Conservation (phyloP, 2,888 invertebrate species). For the Proisotoma minuta region DNA sequence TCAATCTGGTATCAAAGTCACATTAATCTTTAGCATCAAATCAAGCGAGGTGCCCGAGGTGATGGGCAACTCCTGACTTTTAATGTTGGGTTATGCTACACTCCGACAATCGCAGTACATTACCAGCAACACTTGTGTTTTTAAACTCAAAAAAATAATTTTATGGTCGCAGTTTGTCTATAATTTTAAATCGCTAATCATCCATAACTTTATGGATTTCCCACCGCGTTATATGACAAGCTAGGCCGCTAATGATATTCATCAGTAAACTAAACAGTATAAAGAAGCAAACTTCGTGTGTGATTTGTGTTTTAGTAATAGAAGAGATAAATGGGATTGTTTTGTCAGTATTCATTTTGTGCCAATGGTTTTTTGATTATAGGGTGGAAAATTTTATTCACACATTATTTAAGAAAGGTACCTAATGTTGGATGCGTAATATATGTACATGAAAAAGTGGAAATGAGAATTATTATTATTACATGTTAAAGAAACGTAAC, state of each 20-base stretch:
- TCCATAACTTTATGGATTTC: constrained; percentile 10
- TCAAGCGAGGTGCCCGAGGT: too few relatives aligned
- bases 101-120: too few relatives aligned
- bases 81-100: too few relatives aligned
- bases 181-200: constrained; percentile 8
- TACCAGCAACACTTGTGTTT: too few relatives aligned
- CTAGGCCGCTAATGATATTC: neutral
- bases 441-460: neutral
- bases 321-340: neutral
- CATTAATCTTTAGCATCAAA: too few relatives aligned
- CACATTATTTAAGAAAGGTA: constrained; percentile 13
- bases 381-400: constrained; percentile 24
- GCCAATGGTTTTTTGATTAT: constrained; percentile 30
- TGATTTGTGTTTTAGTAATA: constrained; percentile 2
- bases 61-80: too few relatives aligned
- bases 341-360: constrained; percentile 23
- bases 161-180: too few relatives aligned
- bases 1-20: too few relatives aligned
- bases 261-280: neutral
- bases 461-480: neutral
- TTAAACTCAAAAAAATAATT: too few relatives aligned
- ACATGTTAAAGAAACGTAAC: neutral
- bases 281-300: neutral
- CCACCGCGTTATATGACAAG: neutral
- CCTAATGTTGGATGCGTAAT: neutral